Evolutionary conservation across 2,113 vertebrate genomes (phyloP), one percentile per base, ranked within the genome.

Genomic region (Gadus macrocephalus): DNA sequence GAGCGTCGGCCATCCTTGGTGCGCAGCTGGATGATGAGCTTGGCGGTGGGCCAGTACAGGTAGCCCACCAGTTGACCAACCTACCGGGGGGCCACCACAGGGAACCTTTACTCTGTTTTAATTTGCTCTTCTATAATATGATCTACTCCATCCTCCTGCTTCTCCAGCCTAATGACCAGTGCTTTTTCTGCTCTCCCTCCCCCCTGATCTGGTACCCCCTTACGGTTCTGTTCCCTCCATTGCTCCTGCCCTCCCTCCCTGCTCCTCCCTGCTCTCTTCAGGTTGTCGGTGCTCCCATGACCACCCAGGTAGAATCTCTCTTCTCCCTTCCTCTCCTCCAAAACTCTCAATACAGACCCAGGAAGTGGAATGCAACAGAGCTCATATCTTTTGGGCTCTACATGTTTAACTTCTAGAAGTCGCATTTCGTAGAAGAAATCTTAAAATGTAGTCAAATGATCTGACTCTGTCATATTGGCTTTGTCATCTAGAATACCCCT

Each of bases 1-100:
- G 95, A 0, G 84, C 96, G 0, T 96, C 92, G 0, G 97, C 96
- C 0, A 93, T 98, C 87, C 91, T 98, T 59, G 88, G 83, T 0
- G 87, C 93, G 0, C 94, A 97, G 86, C 89, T 99, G 91, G 97
- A 98, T 22, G 94, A 97, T 3, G 94, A 98, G 83, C 94, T 98
- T 2, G 95, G 95, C 2, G 96, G 96, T 0, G 93, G 87, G 55
- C 94, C 97, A 0, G 94, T 99, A 25, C 96, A 99, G 96, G 97
- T 98, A 89, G 75, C 60, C 20, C 17, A 2, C 16, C 1, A 9
- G 2, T 8, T 61, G n/a, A 14, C 7, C 2, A 15, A 15, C 0
- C 1, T 15, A 5, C 2, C 6, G 25, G 20, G 20, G 20, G 31
- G 9, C 27, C 42, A 25, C 67, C 42, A 4, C 2, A 62, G 63